Evolutionary conservation across 2,888 invertebrate genomes (phyloP), one percentile per base, ranked within the genome.

Genomic region (Drosophila nr. fundita): DNA sequence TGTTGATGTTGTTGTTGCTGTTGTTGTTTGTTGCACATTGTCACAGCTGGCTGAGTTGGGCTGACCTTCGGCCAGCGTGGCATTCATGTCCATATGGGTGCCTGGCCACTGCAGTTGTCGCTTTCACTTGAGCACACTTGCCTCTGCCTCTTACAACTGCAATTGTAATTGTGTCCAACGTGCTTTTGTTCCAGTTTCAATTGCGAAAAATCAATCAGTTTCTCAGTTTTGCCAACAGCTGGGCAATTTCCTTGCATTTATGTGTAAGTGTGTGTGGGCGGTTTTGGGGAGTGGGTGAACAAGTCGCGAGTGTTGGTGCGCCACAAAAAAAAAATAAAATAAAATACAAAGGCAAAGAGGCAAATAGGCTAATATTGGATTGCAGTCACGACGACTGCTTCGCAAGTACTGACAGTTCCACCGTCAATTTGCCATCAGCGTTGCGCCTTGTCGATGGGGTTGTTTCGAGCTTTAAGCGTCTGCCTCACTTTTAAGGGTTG

Each of bases 171-270:
- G 15, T 18, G 18, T 27, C 24, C 29, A 52, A 69, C 29, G 24
- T 36, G 15, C 36, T 7, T 55, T 34, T 27, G 21, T 10, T 38
- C 27, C 55, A 60, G 36, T 64, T 63, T 53, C 29, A 30, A 58
- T 38, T 60, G 69, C 70, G 83, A 85, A 85, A 85, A 85, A 85
- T 85, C 85, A 85, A 85, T 85, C 76, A 68, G 66, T 81, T 73
- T 66, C 74, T 73, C 59, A 38, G 61, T 75, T 80, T 67, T 71
- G 69, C 66, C 68, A 78, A 81, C 85, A 85, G 85, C 85, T 85
- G 85, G 79, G 58, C 68, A 77, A 70, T 78, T 67, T 64, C 59
- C 62, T 77, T n/a, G 65, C 57, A 40, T 54, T 21, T 63, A 57
- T 59, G 24, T 60, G 15, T 4, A 2, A 24, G 13, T 21, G 34